phyloP scores from a whole-genome alignment of 2,113 vertebrate genomes.

The Alosa alosa region DNA sequence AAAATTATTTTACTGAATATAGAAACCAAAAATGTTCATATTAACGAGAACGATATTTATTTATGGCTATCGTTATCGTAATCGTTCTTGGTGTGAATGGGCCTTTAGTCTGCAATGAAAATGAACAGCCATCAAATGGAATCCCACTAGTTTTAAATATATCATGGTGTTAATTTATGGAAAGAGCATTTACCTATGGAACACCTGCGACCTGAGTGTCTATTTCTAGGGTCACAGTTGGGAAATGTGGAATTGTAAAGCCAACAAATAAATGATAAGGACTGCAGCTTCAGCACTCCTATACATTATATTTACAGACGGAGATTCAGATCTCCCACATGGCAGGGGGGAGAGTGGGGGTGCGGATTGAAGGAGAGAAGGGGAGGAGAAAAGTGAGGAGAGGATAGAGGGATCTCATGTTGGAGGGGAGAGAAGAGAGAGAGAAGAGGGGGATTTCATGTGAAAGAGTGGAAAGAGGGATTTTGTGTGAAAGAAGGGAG shows the following conservation, averaged over 20 bases:
- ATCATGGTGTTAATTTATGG: no score
- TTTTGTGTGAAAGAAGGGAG: not conserved
- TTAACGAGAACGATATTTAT: no score
- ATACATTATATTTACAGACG: not conserved
- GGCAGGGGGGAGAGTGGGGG: no score
- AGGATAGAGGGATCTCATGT: not conserved
- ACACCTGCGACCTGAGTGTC: not conserved
- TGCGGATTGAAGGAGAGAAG: slow-evolving; percentile 14
- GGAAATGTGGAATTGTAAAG: not conserved
- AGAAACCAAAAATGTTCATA: no score
- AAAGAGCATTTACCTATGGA: not conserved
- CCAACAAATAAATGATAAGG: not conserved
- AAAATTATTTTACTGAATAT: no score
- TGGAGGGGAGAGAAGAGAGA: slow-evolving; percentile 12
- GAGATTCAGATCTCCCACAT: not conserved
- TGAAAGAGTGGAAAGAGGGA: slow-evolving; percentile 20
- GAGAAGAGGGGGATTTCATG: slow-evolving; percentile 6
- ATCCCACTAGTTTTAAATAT: no score
- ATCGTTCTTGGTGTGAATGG: no score
- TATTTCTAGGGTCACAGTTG: not conserved
- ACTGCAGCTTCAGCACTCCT: not conserved
- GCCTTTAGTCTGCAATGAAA: no score
- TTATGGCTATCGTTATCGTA: no score
- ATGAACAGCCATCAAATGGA: no score
- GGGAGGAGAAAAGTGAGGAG: not conserved